Base-by-base conservation (phyloP, 2,113 vertebrate genomes). In the Agelaius tricolor region DNA sequence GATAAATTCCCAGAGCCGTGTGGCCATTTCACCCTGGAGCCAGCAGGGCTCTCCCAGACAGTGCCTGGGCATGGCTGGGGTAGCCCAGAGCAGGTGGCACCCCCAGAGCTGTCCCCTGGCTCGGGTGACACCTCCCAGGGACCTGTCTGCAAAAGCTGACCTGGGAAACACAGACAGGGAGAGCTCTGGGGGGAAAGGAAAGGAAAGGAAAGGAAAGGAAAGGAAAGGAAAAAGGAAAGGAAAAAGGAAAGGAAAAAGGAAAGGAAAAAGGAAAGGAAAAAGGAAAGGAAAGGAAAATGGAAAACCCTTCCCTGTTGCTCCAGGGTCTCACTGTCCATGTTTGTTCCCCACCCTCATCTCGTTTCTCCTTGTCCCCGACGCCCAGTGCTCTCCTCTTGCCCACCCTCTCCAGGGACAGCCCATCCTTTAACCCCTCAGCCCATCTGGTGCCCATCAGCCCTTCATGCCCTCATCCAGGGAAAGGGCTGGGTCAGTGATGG, bases 381-480 rank as follows among this genome's bases (percentile, higher is more conserved):
- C 52, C 43, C 85, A 35, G 17, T 9, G 33, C 12, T 65, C 58
- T 75, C 67, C 46, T 62, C 47, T 11, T 17, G 2, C 7, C 41
- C 77, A 13, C 28, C 21, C 31, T 18, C 7, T 4, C 41, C 55
- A 35, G 30, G 27, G 6, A 30, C 11, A 37, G 37, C 37, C 37
- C 37, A 15, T 8, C 74, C 33, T 62, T 17, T 30, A 8, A 11
- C 8, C n/a, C 37, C 37, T 37, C 37, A 37, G 37, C 37, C 39
- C 19, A 7, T 3, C 23, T 18, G 39, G 61, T 30, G 1, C 13
- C 7, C n/a, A 26, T 17, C 71, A 58, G 33, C 10, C 2, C 23
- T 35, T 21, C 43, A 27, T 5, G 11, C 31, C 37, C 13, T n/a
- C 47, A 19, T 1, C 23, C 1, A 1, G 28, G 46, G 43, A 7